Evolutionary conservation across 2,113 vertebrate genomes (phyloP).

Genomic region (Turnix velox): DNA sequence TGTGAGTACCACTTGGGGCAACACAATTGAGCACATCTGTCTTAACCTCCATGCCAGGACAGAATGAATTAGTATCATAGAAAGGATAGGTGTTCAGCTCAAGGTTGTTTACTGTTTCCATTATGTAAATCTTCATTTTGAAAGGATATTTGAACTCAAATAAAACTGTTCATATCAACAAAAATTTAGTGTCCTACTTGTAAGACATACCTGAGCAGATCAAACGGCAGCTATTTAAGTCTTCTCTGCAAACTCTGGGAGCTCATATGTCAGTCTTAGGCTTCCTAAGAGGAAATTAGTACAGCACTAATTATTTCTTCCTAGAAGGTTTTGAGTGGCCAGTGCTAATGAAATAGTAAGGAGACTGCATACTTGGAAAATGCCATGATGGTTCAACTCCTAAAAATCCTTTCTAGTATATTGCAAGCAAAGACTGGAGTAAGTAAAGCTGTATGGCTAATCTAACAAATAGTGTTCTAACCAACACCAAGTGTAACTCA

Average conservation of each 20-base stretch:
- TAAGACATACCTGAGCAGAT: background rate
- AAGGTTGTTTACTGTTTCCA: background rate
- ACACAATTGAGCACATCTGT: background rate
- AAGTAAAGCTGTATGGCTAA: background rate
- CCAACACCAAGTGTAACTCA: background rate
- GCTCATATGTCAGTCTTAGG: background rate
- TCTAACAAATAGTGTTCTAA: background rate
- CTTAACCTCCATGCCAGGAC: background rate
- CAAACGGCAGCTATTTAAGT: background rate
- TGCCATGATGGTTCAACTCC: background rate
- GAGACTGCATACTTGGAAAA: background rate
- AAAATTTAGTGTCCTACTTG: rapidly evolving
- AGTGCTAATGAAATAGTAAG: background rate
- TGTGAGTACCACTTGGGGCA: background rate
- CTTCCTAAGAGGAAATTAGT: background rate
- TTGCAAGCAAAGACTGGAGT: background rate
- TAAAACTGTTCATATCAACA: background rate
- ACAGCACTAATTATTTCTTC: background rate
- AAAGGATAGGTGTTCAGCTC: background rate
- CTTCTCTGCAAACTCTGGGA: background rate
- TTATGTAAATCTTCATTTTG: background rate
- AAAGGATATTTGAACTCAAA: background rate
- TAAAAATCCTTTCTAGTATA: background rate
- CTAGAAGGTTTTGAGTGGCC: background rate
- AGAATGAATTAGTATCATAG: background rate